These are phyloP conservation scores for Tenebrosternarchus preto DNA, from an alignment of 2,113 vertebrate species.

Conservation along the genomic window DNA sequence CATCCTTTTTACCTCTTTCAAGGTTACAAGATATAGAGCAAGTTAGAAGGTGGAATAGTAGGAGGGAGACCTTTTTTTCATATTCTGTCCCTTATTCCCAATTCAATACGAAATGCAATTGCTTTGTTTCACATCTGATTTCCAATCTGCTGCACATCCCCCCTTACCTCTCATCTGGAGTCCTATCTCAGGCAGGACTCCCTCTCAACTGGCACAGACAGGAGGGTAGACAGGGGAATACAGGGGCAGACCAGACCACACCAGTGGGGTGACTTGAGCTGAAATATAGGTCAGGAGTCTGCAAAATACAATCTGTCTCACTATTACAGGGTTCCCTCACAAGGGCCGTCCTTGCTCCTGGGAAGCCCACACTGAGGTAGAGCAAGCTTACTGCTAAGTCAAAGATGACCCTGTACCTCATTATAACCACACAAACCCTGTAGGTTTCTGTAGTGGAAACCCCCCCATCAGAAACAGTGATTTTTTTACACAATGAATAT, in stretches of 20 bases:
- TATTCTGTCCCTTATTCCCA: conserved; percentile 76
- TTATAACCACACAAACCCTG: not conserved
- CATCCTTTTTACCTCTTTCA: conserved; percentile 29
- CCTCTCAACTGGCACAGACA: conserved; percentile 28
- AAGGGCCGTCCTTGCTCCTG: conserved; percentile 9
- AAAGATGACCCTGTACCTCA: not conserved
- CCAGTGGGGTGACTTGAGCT: conserved; percentile 11
- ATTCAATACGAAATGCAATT: conserved; percentile 80
- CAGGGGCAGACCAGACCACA: conserved; percentile 14
- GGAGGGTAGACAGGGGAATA: conserved; percentile 33
- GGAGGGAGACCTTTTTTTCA: conserved; percentile 41
- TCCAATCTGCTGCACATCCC: conserved; percentile 65
- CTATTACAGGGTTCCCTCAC: conserved; percentile 38
- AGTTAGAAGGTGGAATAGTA: conserved; percentile 36
- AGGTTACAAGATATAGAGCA: conserved; percentile 16
- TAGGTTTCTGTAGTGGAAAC: not conserved
- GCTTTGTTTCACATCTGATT: conserved; percentile 74
- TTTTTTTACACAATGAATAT: too few species aligned
- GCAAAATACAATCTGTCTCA: conserved; percentile 46
- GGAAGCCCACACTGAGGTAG: conserved; percentile 15
- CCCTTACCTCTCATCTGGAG: conserved; percentile 19
- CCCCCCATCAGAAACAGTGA: not conserved
- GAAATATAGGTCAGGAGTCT: conserved; percentile 42
- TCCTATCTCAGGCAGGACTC: conserved; percentile 27
- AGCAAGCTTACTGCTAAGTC: conserved; percentile 2